These are phyloP conservation scores for Calliopsis andreniformis DNA, from an alignment of 1,140 invertebrate species.

Conservation along the genomic window DNA sequence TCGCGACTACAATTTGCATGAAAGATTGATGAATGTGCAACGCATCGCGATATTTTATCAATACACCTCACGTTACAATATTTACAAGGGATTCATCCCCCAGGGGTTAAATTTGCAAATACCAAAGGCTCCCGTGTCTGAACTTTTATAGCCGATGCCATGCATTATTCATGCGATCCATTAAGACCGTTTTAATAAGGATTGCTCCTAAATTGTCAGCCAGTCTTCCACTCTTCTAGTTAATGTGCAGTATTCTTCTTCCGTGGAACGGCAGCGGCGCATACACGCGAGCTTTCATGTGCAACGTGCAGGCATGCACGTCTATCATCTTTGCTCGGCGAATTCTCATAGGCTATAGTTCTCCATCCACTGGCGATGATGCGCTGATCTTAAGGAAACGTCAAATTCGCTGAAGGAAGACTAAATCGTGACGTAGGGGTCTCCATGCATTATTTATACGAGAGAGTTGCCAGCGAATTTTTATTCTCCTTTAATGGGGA, in stretches of 20 bases:
- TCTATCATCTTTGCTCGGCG: neutral
- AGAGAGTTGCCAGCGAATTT: too few relatives aligned
- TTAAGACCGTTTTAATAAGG: conserved; percentile 10
- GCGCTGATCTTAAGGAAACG: neutral
- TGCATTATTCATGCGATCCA: neutral
- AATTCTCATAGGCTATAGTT: conserved; percentile 9
- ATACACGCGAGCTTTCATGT: conserved; percentile 31
- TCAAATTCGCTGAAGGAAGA: too few relatives aligned
- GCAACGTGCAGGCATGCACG: neutral
- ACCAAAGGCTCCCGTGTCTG: too few relatives aligned
- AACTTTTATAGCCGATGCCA: neutral
- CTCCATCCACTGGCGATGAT: neutral
- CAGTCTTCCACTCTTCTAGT: conserved; percentile 14
- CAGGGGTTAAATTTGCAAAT: too few relatives aligned
- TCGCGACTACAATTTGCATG: too few relatives aligned
- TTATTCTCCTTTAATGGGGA: too few relatives aligned
- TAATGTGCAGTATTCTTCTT: conserved; percentile 28
- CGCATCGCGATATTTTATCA: too few relatives aligned
- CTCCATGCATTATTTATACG: too few relatives aligned
- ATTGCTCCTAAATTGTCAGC: conserved; percentile 1
- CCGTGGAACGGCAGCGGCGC: conserved; percentile 13
- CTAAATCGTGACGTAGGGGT: too few relatives aligned
- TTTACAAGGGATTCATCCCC: too few relatives aligned
- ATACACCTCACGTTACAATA: too few relatives aligned
- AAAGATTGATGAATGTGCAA: too few relatives aligned